Evolutionary conservation across 2,888 invertebrate genomes (phyloP).

Genomic region (Cheilosia impressa): DNA sequence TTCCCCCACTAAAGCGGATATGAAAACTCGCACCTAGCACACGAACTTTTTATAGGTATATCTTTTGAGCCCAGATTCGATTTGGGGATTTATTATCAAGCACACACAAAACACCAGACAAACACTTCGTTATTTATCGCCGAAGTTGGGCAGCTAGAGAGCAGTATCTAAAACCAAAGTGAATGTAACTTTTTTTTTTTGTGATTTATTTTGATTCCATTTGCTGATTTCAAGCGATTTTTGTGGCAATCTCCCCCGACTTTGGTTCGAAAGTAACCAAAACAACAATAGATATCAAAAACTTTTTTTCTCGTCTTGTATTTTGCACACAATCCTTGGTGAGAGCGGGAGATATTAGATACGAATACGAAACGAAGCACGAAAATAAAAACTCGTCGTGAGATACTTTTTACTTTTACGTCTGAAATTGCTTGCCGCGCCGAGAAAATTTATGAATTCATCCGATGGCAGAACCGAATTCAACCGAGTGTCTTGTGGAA

Average conservation of each 20-base stretch:
- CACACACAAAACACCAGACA: not conserved
- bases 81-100: constrained; percentile 56
- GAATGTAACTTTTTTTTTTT: constrained; percentile 40
- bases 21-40: constrained; percentile 40
- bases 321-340: constrained; percentile 29
- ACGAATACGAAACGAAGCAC: constrained; percentile 7
- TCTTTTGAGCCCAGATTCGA: constrained; percentile 40
- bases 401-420: constrained; percentile 40
- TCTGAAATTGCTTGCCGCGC: constrained; percentile 12
- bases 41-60: constrained; percentile 21
- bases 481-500: constrained; percentile 68
- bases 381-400: constrained; percentile 25
- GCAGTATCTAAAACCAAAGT: constrained; percentile 15
- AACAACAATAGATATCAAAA: constrained; percentile 41
- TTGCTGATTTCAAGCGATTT: constrained; percentile 39
- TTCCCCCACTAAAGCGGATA: constrained; percentile 14
- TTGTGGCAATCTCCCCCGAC: constrained; percentile 19
- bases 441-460: constrained; percentile 17
- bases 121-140: constrained; percentile 19
- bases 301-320: constrained; percentile 7
- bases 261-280: constrained; percentile 55
- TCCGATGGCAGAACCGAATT: constrained; percentile 53
- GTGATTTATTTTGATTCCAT: constrained; percentile 17
- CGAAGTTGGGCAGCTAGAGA: not conserved
- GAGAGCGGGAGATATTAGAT: constrained; percentile 29